These are phyloP conservation scores for Porites lutea DNA, from an alignment of 64 coral and sea anemone species.

Conservation along the genomic window DNA sequence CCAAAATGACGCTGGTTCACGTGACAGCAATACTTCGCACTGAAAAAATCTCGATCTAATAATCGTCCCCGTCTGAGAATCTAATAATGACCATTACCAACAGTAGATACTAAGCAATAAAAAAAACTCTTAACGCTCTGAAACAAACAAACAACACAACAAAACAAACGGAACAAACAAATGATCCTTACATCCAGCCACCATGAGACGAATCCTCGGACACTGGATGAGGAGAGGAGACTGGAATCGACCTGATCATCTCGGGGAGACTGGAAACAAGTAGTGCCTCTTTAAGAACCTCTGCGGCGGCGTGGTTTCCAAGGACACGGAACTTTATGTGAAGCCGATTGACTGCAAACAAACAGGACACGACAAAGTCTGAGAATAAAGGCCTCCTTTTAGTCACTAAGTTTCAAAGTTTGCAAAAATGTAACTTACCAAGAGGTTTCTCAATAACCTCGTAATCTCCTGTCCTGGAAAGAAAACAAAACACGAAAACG, in stretches of 20 bases:
- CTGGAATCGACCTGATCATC: constrained; percentile 41
- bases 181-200: constrained; percentile 62
- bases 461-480: constrained; percentile 52
- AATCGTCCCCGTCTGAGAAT: too few relatives aligned
- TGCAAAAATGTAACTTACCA: constrained; percentile 11
- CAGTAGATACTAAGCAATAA: too few relatives aligned
- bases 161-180: too few relatives aligned
- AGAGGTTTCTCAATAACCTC: constrained; percentile 63
- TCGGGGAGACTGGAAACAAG: constrained; percentile 55
- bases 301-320: constrained; percentile 73
- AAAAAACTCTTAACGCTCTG: background rate
- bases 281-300: constrained; percentile 68
- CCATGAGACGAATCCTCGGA: constrained; percentile 24
- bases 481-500: background rate
- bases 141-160: background rate
- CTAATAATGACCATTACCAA: too few relatives aligned
- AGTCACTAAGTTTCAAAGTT: background rate
- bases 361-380: background rate
- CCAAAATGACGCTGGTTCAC: too few relatives aligned
- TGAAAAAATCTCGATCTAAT: too few relatives aligned
- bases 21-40: too few relatives aligned
- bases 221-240: background rate
- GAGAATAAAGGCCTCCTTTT: background rate
- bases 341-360: constrained; percentile 66
- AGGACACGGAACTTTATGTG: constrained; percentile 66